Base-by-base conservation (phyloP, 2,888 invertebrate species). In the Epistrophe eligans region DNA sequence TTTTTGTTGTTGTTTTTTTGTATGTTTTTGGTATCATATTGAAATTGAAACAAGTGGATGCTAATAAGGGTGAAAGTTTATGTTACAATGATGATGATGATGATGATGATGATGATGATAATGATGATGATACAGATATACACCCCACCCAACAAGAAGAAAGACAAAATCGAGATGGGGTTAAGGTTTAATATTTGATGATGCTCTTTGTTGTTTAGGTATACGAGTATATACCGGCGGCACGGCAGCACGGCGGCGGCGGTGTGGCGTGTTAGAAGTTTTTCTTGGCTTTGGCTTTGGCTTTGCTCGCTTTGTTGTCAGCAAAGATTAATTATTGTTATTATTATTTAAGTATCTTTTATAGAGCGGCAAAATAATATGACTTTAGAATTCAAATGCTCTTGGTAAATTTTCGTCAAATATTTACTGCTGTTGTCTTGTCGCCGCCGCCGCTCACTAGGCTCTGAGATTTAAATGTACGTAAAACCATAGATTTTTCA, bases 1-100 rank as follows among this genome's bases (percentile, higher is more conserved):
- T 60, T 60, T 40, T 58, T 38, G 38, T 38, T 13, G 11, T 52
- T 7, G 15, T 11, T 52, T 52, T 52, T 52, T 24, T 35, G 15
- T 60, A 28, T 43, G 45, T 19, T 8, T 7, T 50, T 70, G 19
- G 19, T 43, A 24, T 62, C 40, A 62, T 24, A 40, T 38, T 52
- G 15, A 55, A 32, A n/a, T 40, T 43, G 38, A 24, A 55, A 70
- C 52, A 55, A 70, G 24, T 55, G 70, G 55, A 70, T 52, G 70
- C 55, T 70, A 55, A 70, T 55, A 55, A 55, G 70, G 40, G 55
- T 70, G 55, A 55, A 70, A 40, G 40, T 40, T 70, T 55, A 17
- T 66, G 66, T 28, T 32, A 32, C 48, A 32, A 48, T 32, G 32
- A 64, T 45, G 43, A 64, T 17, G 40, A 28, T 67, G 50, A 17